Conservation (phyloP, 23 tunicate genomes). For the Phallusia fumigata region DNA sequence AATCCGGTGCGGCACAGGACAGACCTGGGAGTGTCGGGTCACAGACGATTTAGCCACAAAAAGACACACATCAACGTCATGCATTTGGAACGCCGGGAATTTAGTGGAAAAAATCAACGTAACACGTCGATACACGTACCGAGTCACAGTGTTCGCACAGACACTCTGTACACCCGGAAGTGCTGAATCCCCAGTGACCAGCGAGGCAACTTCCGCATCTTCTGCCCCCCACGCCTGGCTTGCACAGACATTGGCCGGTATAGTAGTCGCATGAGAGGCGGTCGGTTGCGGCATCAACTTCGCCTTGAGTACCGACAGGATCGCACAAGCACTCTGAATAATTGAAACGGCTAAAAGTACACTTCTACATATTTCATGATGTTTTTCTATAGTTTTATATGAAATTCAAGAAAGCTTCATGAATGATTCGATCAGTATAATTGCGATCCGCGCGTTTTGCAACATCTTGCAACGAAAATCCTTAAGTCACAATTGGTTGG, state of each 20-base stretch:
- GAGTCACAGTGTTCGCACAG: constrained; percentile 50
- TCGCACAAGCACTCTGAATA: constrained; percentile 58
- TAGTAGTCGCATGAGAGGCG: constrained; percentile 30
- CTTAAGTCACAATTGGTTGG: too few relatives aligned
- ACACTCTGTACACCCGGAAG: constrained; percentile 61
- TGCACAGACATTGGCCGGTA: constrained; percentile 68
- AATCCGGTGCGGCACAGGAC: not conserved
- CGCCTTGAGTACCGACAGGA: constrained; percentile 24
- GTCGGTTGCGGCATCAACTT: not conserved
- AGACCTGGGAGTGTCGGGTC: not conserved
- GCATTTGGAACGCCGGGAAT: not conserved
- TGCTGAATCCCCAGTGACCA: constrained; percentile 66
- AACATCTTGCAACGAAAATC: too few relatives aligned
- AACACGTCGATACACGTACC: constrained; percentile 45
- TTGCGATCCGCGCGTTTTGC: too few relatives aligned
- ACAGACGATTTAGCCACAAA: not conserved
- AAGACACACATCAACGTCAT: not conserved
- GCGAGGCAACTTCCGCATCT: constrained; percentile 61
- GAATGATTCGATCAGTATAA: too few relatives aligned
- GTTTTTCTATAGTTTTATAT: too few relatives aligned
- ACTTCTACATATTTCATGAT: not conserved
- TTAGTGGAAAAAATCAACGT: not conserved
- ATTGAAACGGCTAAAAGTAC: not conserved
- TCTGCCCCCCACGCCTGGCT: constrained; percentile 66
- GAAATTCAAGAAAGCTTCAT: too few relatives aligned